Conservation (phyloP, 2,797 vertebrate genomes). For the Halcyon badia region DNA sequence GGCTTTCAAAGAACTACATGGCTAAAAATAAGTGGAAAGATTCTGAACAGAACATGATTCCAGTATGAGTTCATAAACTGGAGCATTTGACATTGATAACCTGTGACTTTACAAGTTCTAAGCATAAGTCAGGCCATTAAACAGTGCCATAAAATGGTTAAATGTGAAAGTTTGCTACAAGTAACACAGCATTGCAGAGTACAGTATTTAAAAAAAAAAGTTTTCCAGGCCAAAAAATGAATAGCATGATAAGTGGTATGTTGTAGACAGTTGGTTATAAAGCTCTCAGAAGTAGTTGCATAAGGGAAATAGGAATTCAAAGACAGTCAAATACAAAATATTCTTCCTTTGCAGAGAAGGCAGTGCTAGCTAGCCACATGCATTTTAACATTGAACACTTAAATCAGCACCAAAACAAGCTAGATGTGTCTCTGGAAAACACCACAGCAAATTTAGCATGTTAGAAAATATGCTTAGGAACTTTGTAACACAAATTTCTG, state of each 20-base stretch:
- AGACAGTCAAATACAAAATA: background rate
- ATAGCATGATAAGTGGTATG: background rate
- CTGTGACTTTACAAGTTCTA: background rate
- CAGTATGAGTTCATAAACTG: background rate
- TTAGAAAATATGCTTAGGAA: background rate
- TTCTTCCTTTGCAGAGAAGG: background rate
- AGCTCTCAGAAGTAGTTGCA: background rate
- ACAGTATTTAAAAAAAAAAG: background rate
- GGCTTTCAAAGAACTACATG: background rate
- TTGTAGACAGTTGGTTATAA: background rate
- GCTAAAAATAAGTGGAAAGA: background rate
- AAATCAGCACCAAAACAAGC: background rate
- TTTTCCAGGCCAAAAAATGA: constrained; percentile 33
- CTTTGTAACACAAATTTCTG: background rate
- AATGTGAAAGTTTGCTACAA: background rate
- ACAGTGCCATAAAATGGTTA: background rate
- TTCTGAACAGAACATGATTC: background rate
- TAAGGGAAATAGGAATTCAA: background rate
- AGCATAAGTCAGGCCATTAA: background rate
- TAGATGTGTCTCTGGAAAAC: background rate
- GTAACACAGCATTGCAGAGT: background rate
- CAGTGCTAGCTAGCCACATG: background rate
- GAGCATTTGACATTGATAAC: background rate
- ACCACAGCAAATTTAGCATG: background rate
- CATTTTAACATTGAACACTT: background rate